Conservation (phyloP, 2,797 vertebrate genomes). For the Typhlichthys eigenmanni region DNA sequence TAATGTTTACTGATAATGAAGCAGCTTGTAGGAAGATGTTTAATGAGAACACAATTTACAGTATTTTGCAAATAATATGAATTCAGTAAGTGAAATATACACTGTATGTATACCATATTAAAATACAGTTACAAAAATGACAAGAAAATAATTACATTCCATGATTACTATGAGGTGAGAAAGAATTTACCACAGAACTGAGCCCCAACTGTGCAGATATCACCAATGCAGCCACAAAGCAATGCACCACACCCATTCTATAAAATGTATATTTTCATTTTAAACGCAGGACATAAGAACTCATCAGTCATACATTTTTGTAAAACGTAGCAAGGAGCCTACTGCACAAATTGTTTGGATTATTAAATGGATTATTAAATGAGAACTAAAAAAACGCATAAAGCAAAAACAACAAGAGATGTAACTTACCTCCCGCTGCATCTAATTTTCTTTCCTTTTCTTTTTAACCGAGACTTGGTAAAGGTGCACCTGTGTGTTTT, state of each 20-base stretch:
- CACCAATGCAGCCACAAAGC: conserved; percentile 27
- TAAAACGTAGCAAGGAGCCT: background rate
- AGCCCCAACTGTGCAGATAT: conserved; percentile 32
- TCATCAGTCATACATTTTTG: background rate
- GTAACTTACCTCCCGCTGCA: background rate
- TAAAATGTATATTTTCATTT: background rate
- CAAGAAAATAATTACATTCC: background rate
- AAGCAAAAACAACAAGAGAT: background rate
- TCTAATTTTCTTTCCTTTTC: conserved; percentile 26
- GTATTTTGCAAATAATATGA: conserved; percentile 3
- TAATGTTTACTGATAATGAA: too few species aligned
- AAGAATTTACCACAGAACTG: conserved; percentile 41
- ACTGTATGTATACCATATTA: too few species aligned
- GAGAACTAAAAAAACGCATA: background rate
- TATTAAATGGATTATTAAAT: background rate
- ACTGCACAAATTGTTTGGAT: too few species aligned
- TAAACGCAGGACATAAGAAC: background rate
- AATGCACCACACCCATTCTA: conserved; percentile 59
- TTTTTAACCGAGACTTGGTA: conserved; percentile 23
- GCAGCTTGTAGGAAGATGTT: conserved; percentile 4
- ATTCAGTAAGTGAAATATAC: too few species aligned
- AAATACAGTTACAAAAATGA: too few species aligned
- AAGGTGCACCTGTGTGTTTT: conserved; percentile 41
- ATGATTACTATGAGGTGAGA: background rate
- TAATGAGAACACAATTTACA: conserved; percentile 5